A percentile compares a stretch with the other conserved stretches of the same genome.
Conservation (phyloP, 2,113 vertebrate species). For the Pogonocichla stellata region DNA sequence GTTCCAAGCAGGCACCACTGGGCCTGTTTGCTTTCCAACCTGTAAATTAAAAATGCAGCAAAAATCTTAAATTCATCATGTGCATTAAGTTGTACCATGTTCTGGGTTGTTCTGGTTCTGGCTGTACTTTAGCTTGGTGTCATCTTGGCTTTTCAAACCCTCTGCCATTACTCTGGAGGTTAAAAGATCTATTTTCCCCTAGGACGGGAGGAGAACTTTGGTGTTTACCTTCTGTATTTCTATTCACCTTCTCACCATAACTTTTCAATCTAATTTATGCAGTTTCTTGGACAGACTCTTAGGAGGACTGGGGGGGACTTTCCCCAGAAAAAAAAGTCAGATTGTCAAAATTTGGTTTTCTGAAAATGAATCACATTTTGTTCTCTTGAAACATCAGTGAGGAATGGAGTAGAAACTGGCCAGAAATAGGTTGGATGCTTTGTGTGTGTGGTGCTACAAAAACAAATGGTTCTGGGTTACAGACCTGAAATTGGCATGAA, state of each 20-base stretch:
- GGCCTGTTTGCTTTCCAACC: neutral
- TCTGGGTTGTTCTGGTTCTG: neutral
- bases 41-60: neutral
- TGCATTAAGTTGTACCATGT: neutral
- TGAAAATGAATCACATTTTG: neutral
- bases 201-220: neutral
- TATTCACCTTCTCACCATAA: neutral
- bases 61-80: neutral
- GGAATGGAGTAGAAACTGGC: neutral
- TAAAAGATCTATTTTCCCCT: neutral
- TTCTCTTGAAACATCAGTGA: neutral
- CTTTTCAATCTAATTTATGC: neutral
- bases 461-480: neutral
- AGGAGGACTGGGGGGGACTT: neutral
- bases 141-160: neutral
- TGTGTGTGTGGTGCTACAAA: rapidly evolving
- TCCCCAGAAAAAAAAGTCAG: neutral
- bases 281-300: neutral
- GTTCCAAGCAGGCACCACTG: neutral
- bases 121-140: neutral
- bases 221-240: neutral
- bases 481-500: neutral
- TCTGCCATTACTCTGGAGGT: neutral
- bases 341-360: neutral
- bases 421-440: neutral